These are phyloP conservation scores for Spinus pinus DNA, from an alignment of 2,797 vertebrate genomes.

Conservation along the genomic window DNA sequence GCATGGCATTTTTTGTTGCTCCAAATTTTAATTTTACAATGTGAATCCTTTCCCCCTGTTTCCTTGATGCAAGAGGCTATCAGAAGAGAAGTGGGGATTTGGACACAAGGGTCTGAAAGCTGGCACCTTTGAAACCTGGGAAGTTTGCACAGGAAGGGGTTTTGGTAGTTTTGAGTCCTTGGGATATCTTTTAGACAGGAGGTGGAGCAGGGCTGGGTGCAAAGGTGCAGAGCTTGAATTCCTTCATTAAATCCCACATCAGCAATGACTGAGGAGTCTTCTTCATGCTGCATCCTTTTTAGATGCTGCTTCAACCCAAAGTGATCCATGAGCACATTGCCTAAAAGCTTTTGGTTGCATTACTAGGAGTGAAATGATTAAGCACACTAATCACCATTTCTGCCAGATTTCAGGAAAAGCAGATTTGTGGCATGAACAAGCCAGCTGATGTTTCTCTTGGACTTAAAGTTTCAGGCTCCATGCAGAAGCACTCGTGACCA, in stretches of 20 bases:
- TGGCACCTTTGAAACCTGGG: neutral
- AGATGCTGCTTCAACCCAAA: neutral
- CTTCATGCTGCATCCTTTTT: neutral
- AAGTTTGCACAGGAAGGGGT: neutral
- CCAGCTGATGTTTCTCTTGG: neutral
- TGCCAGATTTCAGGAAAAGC: neutral
- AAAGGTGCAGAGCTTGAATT: neutral
- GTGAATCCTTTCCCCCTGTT: neutral
- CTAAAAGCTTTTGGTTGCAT: neutral
- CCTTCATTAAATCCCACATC: neutral
- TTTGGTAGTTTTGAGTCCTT: neutral
- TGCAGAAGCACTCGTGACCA: neutral
- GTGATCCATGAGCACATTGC: neutral
- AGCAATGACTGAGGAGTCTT: neutral
- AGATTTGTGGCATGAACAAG: neutral
- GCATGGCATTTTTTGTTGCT: neutral
- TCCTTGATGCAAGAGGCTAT: neutral
- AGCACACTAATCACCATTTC: neutral
- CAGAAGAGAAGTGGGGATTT: neutral
- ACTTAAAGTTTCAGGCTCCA: neutral
- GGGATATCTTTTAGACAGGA: neutral
- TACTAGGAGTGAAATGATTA: neutral
- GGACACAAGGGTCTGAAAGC: neutral
- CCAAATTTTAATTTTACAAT: neutral
- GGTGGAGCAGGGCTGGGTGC: neutral